A percentile compares a stretch with the other conserved stretches of the same genome.
phyloP scores from a whole-genome alignment of 2,888 invertebrate genomes.

The Drosophila barbarae region DNA sequence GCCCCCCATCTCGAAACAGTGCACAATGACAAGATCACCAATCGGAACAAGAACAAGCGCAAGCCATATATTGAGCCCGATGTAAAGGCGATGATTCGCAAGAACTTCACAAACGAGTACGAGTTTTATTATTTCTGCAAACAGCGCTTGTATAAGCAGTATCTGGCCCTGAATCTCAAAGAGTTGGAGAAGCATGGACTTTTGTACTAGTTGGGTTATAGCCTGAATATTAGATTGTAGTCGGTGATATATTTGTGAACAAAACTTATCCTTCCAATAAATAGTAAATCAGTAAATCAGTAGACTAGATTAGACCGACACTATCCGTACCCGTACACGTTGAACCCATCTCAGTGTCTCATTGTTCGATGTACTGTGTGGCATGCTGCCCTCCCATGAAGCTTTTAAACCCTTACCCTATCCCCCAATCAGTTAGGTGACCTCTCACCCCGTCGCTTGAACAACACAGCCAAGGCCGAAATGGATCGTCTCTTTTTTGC shows the following conservation, averaged over 20 bases:
- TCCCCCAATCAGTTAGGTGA: constrained; percentile 47
- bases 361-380: constrained; percentile 53
- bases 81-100: constrained; percentile 84
- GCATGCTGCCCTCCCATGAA: constrained; percentile 4
- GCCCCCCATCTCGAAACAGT: constrained; percentile 44
- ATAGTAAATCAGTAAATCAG: constrained; percentile 22
- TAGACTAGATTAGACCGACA: constrained; percentile 34
- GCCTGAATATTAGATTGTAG: constrained; percentile 8
- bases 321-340: constrained; percentile 15
- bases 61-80: constrained; percentile 82
- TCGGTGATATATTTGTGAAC: constrained; percentile 23
- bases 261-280: constrained; percentile 29
- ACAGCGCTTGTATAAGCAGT: constrained; percentile 89
- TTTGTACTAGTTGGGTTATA: constrained; percentile 40
- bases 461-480: constrained; percentile 88
- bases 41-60: constrained; percentile 89
- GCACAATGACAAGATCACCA: constrained; percentile 56
- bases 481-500: constrained; percentile 92
- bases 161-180: constrained; percentile 81
- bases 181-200: constrained; percentile 59
- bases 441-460: constrained; percentile 80
- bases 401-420: constrained; percentile 16
- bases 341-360: constrained; percentile 35
- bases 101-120: constrained; percentile 91
- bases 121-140: constrained; percentile 94